Evolutionary conservation across 2,888 invertebrate genomes (phyloP).

Genomic region (Rhopalosiphum nymphaeae): DNA sequence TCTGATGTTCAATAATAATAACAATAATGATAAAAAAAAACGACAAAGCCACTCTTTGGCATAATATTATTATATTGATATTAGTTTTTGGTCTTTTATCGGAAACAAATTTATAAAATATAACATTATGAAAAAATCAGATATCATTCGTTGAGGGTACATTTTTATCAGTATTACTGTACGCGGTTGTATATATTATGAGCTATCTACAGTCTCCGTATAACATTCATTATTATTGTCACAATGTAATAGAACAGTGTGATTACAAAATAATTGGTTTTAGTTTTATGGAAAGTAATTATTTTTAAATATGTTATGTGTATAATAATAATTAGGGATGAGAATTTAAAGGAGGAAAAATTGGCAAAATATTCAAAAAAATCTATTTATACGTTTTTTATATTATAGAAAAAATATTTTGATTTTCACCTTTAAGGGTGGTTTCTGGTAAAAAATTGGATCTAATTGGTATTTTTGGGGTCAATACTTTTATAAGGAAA

Average conservation of each 20-base stretch:
- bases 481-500: neutral
- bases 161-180: neutral
- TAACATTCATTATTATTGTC: neutral
- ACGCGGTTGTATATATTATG: neutral
- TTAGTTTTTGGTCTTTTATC: neutral
- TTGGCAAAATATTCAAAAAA: too few relatives aligned
- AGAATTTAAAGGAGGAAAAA: too few relatives aligned
- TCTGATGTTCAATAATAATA: neutral
- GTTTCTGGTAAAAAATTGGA: neutral
- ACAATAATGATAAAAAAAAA: neutral
- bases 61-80: neutral
- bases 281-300: neutral
- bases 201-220: neutral
- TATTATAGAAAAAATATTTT: neutral
- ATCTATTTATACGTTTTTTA: neutral
- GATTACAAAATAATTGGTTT: neutral
- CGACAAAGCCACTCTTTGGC: neutral
- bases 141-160: neutral
- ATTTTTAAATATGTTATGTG: neutral
- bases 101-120: neutral
- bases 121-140: neutral
- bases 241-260: neutral
- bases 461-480: neutral
- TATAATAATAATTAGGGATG: neutral
- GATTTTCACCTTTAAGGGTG: neutral